Conservation (phyloP, 1,140 invertebrate genomes). For the Hycleus phaleratus region DNA sequence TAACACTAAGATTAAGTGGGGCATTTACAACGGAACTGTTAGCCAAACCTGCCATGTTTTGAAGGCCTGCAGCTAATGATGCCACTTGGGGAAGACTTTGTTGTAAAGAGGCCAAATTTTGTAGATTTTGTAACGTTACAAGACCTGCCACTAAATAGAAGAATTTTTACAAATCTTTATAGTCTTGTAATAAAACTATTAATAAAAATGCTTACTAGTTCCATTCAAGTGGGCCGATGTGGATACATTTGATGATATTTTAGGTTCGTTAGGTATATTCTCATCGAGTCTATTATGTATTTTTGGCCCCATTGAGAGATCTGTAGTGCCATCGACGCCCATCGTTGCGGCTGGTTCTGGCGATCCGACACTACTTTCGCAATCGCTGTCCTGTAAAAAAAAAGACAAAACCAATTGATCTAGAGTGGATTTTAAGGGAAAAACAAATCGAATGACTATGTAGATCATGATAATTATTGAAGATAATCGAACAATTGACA, state of each 20-base stretch:
- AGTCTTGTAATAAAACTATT: not conserved
- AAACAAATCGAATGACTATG: not conserved
- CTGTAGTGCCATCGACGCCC: slow-evolving; percentile 42
- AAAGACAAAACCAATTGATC: slow-evolving; percentile 10
- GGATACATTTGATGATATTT: slow-evolving; percentile 38
- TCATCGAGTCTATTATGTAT: slow-evolving; percentile 24
- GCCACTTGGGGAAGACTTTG: slow-evolving; percentile 60
- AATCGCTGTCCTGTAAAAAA: slow-evolving; percentile 59
- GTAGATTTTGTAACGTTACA: slow-evolving; percentile 67
- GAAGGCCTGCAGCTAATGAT: slow-evolving; percentile 59
- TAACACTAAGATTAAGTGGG: slow-evolving; percentile 71
- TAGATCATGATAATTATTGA: not conserved
- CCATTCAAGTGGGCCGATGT: slow-evolving; percentile 58
- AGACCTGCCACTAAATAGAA: slow-evolving; percentile 61
- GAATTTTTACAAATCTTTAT: slow-evolving; percentile 1
- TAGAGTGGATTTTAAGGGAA: not conserved
- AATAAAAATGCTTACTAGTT: slow-evolving; percentile 50
- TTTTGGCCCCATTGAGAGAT: slow-evolving; percentile 34
- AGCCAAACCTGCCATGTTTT: slow-evolving; percentile 59
- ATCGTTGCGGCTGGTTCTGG: slow-evolving; percentile 51
- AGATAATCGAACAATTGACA: not conserved
- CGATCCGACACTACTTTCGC: slow-evolving; percentile 58
- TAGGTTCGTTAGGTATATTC: slow-evolving; percentile 41
- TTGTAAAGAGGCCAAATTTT: slow-evolving; percentile 62
- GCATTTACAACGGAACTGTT: slow-evolving; percentile 64